Evolutionary conservation across 2,888 invertebrate genomes (phyloP), one percentile per base, ranked within the genome.

Genomic region (Nemurella pictetii): DNA sequence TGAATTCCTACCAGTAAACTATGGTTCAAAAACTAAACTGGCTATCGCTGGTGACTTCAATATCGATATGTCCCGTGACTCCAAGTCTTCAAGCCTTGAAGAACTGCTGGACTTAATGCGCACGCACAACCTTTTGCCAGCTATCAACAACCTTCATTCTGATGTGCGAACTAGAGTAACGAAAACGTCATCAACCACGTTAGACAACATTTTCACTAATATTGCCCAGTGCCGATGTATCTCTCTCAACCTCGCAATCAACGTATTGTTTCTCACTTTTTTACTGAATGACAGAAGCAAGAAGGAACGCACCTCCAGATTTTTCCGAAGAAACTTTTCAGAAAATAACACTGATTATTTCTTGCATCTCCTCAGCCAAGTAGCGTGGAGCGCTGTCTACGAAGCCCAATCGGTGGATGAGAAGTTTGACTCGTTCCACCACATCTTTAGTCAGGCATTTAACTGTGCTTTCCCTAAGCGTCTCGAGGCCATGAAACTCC

Each of bases 381-480:
- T 28, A 75, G 28, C 27, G 75, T 75, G 75, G 75, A 75, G 28
- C 29, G 4, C 27, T 28, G 28, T 75, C 29, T 28, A 26, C 29
- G 27, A 28, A 28, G 75, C 75, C 27, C 27, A 75, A 12, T 28
- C 75, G 5, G 28, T 28, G 27, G 75, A 75, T 26, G 27, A 28
- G 75, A 75, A 75, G 25, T 75, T 75, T n/a, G 75, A 75, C 27
- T 28, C 9, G 75, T 75, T 75, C 29, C 27, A 28, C 29, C 29
- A 26, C 75, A 75, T 28, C 27, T 75, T 75, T 28, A 75, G 27
- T 26, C 75, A 75, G 27, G 27, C 27, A 28, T 75, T 75, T 25
- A 75, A 75, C 75, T 75, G 75, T 75, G 75, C 75, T 12, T 75
- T 75, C 75, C 75, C 75, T 28, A 75, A 75, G 15, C 27, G 75